Evolutionary conservation across 2,888 invertebrate genomes (phyloP).

Genomic region (Calameuta idolon): DNA sequence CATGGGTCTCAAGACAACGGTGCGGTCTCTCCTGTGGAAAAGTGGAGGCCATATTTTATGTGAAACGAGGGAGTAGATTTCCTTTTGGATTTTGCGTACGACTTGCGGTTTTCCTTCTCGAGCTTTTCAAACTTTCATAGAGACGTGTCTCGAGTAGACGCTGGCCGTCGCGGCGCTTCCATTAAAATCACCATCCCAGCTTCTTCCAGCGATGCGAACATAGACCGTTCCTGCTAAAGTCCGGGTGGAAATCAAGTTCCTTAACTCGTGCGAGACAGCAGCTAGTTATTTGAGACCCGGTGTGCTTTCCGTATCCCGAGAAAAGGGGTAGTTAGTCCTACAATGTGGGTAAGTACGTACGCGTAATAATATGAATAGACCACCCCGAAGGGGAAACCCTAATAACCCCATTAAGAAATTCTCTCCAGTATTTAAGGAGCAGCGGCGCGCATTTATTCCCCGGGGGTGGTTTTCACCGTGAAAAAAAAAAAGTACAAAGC

Average conservation of each 20-base stretch:
- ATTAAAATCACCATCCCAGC: constrained; percentile 21
- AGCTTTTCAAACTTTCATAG: constrained; percentile 33
- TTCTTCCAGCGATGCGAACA: constrained; percentile 6
- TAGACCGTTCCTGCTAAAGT: background rate
- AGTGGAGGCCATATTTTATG: no score
- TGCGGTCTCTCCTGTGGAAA: no score
- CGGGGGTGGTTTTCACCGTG: no score
- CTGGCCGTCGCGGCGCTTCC: constrained; percentile 15
- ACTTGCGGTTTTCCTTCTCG: constrained; percentile 15
- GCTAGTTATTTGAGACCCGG: background rate
- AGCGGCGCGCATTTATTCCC: no score
- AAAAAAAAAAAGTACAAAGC: no score
- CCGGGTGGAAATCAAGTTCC: constrained; percentile 2
- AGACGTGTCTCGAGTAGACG: constrained; percentile 42
- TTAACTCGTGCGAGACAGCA: background rate
- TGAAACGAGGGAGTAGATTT: no score
- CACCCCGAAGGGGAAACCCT: constrained; percentile 16
- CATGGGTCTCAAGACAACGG: no score
- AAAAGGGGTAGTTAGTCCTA: background rate
- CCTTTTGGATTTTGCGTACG: no score
- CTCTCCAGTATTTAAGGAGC: no score
- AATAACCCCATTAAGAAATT: no score
- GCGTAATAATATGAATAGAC: constrained; percentile 47
- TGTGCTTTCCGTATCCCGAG: constrained; percentile 2
- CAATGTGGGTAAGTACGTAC: background rate